Percentiles rank a stretch among this genome's conserved stretches.
These are phyloP conservation scores for Chaetorhynchus papuensis DNA, from an alignment of 2,113 vertebrate genomes.

Conservation along the genomic window DNA sequence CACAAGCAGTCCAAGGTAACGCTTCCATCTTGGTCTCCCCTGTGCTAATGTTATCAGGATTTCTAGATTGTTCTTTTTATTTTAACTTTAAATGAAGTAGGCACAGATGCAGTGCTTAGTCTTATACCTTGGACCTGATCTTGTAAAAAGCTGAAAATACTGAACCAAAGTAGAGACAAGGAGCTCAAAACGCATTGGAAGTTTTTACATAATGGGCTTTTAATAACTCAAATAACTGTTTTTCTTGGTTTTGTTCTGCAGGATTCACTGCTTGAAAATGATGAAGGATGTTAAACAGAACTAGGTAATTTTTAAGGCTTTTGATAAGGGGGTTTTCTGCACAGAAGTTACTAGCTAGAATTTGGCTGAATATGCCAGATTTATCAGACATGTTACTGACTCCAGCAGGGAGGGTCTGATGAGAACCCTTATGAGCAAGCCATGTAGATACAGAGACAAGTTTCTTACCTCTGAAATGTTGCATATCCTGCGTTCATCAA, in stretches of 20 bases:
- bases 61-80: background rate
- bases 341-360: background rate
- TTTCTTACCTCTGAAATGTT: background rate
- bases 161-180: background rate
- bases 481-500: background rate
- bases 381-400: background rate
- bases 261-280: background rate
- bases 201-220: background rate
- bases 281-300: background rate
- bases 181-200: background rate
- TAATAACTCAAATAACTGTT: background rate
- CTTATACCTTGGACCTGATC: background rate
- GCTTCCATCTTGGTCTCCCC: background rate
- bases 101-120: background rate
- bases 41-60: background rate
- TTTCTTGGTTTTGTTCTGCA: background rate
- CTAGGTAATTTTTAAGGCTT: background rate
- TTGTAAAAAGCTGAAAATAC: background rate
- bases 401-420: rapidly evolving
- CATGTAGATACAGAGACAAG: background rate
- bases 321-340: background rate
- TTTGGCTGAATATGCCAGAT: background rate
- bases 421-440: background rate
- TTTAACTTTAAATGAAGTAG: background rate
- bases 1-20: background rate